A percentile compares a stretch with the other conserved stretches of the same genome.
These are phyloP conservation scores for Polia nebulosa DNA, from an alignment of 2,888 invertebrate species.

Conservation along the genomic window DNA sequence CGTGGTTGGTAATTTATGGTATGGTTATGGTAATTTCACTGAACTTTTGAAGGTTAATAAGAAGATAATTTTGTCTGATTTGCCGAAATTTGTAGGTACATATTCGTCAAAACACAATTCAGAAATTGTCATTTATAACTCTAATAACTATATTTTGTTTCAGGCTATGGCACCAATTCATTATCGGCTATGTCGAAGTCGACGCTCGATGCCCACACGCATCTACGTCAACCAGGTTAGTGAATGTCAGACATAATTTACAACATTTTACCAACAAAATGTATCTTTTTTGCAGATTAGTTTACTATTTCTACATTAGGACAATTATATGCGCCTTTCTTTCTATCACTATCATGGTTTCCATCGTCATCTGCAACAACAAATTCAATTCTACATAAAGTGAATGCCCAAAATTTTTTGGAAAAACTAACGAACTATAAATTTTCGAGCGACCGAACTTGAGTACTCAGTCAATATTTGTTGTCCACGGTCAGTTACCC, in stretches of 20 bases:
- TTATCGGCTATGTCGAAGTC: slow-evolving; percentile 95
- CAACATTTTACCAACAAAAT: background rate
- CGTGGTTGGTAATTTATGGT: too few species aligned
- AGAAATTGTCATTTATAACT: too few species aligned
- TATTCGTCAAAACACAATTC: too few species aligned
- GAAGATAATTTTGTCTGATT: too few species aligned
- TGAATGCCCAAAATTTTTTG: too few species aligned
- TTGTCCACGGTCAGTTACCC: slow-evolving; percentile 89
- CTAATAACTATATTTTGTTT: slow-evolving; percentile 80
- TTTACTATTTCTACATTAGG: background rate
- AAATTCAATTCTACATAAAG: background rate
- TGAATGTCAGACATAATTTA: slow-evolving; percentile 26
- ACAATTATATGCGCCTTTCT: background rate
- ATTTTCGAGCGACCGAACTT: slow-evolving; percentile 70
- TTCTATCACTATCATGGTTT: background rate
- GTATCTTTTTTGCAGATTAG: too few species aligned
- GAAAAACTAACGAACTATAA: slow-evolving; percentile 80
- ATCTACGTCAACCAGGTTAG: slow-evolving; percentile 97
- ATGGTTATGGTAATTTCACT: too few species aligned
- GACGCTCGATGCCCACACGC: slow-evolving; percentile 96
- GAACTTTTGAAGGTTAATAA: too few species aligned
- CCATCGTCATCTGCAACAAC: background rate
- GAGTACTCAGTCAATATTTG: slow-evolving; percentile 80
- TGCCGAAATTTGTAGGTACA: too few species aligned
- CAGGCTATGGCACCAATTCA: slow-evolving; percentile 96